Percentiles rank a stretch among this genome's conserved stretches.
Conservation (phyloP, 2,888 invertebrate species). For the Julus scanicus region DNA sequence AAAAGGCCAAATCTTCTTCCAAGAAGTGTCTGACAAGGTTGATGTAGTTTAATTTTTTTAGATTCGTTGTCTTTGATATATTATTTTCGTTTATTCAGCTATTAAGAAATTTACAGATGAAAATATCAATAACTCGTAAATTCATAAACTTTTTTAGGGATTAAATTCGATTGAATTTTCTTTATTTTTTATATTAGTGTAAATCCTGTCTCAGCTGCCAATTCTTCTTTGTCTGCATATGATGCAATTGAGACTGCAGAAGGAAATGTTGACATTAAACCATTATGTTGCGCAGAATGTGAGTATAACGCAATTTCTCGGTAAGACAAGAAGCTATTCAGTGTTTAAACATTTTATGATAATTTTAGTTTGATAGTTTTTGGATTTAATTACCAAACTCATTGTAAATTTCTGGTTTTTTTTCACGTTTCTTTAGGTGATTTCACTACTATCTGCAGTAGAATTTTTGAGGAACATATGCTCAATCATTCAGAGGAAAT, state of each 20-base stretch:
- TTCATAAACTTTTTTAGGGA: no score
- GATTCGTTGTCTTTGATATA: no score
- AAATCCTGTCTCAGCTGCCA: background rate
- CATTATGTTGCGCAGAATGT: slow-evolving; percentile 51
- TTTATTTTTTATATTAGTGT: background rate
- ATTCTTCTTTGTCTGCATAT: background rate
- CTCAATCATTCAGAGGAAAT: slow-evolving; percentile 68
- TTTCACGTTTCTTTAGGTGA: slow-evolving; percentile 58
- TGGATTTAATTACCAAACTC: background rate
- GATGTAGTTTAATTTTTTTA: background rate
- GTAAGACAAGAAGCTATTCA: no score
- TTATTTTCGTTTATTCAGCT: no score
- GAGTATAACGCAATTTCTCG: background rate
- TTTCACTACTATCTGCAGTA: slow-evolving; percentile 66
- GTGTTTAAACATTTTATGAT: background rate
- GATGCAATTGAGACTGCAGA: no score
- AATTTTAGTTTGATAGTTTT: background rate
- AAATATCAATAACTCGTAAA: no score
- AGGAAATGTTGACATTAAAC: background rate
- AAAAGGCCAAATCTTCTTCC: background rate
- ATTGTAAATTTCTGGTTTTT: no score
- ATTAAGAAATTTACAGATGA: no score
- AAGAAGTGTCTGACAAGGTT: background rate
- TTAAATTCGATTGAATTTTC: background rate
- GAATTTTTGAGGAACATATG: slow-evolving; percentile 68